Conservation (phyloP, 2,888 invertebrate genomes). For the Invenusta paracnida region DNA sequence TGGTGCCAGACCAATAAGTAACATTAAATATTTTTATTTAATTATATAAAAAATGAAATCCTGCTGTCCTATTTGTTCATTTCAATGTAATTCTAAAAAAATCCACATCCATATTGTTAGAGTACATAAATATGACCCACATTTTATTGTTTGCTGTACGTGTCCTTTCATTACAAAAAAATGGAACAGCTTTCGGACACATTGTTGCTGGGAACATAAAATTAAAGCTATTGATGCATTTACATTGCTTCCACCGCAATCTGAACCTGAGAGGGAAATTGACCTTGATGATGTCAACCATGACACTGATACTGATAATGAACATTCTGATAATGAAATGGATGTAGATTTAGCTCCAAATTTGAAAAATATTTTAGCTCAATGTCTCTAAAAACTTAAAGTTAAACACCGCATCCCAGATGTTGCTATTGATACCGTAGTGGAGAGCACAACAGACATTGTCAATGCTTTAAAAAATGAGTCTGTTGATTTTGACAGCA, state of each 20-base stretch:
- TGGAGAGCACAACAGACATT: neutral
- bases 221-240: neutral
- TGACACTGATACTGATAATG: too few species aligned
- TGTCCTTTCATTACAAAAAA: neutral
- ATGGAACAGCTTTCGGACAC: neutral
- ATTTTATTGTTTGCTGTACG: neutral
- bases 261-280: too few species aligned
- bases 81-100: neutral
- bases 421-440: neutral
- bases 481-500: neutral
- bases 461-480: neutral
- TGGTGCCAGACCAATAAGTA: too few species aligned
- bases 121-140: neutral
- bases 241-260: too few species aligned
- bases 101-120: neutral
- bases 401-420: neutral
- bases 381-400: neutral
- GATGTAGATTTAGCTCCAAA: neutral
- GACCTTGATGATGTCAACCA: too few species aligned
- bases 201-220: neutral
- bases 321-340: neutral
- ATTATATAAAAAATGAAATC: too few species aligned
- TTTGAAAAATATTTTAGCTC: neutral
- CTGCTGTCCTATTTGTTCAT: neutral
- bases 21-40: too few species aligned